Base-by-base conservation (phyloP, 2,797 vertebrate genomes). In the Sebastes hubbsi region DNA sequence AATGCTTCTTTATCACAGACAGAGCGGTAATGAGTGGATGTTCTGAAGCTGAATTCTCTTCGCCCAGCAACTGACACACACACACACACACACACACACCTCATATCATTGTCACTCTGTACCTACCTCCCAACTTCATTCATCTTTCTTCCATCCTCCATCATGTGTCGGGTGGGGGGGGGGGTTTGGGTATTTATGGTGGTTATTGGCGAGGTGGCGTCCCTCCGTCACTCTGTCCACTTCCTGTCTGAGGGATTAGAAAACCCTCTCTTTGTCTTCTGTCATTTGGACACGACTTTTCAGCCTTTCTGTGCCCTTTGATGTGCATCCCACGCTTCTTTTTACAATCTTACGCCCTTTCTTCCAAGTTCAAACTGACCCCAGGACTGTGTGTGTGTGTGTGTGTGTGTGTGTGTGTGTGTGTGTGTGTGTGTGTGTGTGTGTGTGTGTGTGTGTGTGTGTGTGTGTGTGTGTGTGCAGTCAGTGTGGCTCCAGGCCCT, bases 401-500 rank as follows among this genome's bases (percentile, higher is more conserved):
- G 25, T 25, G 25, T 25, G 25, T 25, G 25, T 25, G 25, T 25
- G 25, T 20, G 74, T 25, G 25, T 25, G 25, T 25, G 25, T 20
- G 74, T 25, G 25, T 25, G 25, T 25, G 25, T 20, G 74, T n/a
- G n/a, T n/a, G n/a, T 61, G 36, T 25, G 25, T 25, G 25, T 25
- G 25, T 24, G 24, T 24, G 24, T 25, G 24, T 25, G 24, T 25
- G 24, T 2, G 25, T 25, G 25, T 1, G 25, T 3, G 25, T 3
- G 25, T 3, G 25, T 3, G 25, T 25, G 25, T 25, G 25, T 25
- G 25, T 25, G 25, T 25, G 25, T 20, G 74, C 70, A 79, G 87
- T 87, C 87, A 65, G 66, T 77, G 84, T 78, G 93, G 90, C 93
- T 90, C 89, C 88, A 88, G 90, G 89, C 90, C 89, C 91, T 95